Conservation (phyloP, 1,140 invertebrate species). For the Apis cerana region DNA sequence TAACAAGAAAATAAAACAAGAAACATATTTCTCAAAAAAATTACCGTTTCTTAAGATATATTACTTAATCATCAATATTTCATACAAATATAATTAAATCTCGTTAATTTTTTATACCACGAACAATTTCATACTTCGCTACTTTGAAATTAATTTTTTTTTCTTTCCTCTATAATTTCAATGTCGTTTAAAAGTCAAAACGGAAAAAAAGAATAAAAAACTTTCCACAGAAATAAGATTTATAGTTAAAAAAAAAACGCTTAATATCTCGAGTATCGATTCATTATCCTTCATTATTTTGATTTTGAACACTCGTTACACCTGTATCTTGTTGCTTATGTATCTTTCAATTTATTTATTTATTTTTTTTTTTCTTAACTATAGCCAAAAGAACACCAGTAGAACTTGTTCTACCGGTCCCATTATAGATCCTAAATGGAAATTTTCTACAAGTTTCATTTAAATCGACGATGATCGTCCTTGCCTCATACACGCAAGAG, state of each 20-base stretch:
- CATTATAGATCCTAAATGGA: neutral
- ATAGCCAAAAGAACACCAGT: neutral
- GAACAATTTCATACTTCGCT: neutral
- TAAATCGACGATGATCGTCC: constrained; percentile 8
- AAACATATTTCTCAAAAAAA: neutral
- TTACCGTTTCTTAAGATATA: neutral
- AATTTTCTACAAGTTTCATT: constrained; percentile 13
- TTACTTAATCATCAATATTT: neutral
- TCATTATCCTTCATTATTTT: neutral
- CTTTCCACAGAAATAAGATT: neutral
- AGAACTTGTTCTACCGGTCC: neutral
- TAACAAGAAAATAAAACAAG: neutral
- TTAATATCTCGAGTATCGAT: neutral
- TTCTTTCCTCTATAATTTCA: neutral
- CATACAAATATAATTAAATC: neutral
- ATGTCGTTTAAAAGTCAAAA: neutral
- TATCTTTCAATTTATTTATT: neutral
- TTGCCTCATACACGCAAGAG: constrained; percentile 9
- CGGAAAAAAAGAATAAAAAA: neutral
- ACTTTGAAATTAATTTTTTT: neutral
- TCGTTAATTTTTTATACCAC: neutral
- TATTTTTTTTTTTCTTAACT: constrained; percentile 3
- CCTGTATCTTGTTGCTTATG: no score
- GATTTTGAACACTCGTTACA: neutral
- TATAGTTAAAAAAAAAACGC: neutral